Evolutionary conservation across 2,888 invertebrate species (phyloP).

Genomic region (Epirrhoe tristata): DNA sequence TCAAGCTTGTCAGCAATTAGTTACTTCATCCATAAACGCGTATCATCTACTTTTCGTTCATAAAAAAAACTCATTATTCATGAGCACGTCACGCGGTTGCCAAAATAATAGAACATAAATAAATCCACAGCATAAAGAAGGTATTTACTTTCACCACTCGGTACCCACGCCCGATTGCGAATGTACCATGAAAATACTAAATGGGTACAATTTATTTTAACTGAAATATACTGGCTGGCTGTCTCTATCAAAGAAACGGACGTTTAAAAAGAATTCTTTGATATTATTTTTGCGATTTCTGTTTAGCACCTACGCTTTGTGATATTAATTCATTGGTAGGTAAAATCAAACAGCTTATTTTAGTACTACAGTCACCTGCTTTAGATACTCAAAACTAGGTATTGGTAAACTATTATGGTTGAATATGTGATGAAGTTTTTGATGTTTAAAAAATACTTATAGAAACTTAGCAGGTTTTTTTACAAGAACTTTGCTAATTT

Average conservation of each 20-base stretch:
- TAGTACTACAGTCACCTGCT: not conserved
- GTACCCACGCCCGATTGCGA: slow-evolving; percentile 23
- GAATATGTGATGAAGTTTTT: no score
- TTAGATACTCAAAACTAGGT: not conserved
- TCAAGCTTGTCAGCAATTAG: slow-evolving; percentile 1
- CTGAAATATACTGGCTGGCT: slow-evolving; percentile 18
- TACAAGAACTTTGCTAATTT: no score
- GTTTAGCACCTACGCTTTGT: slow-evolving; percentile 9
- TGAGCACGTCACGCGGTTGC: slow-evolving; percentile 12
- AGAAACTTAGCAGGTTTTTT: no score
- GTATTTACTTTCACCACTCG: slow-evolving; percentile 26
- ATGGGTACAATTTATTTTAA: slow-evolving; percentile 33
- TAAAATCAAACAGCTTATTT: not conserved
- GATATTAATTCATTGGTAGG: not conserved
- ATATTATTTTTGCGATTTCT: slow-evolving; percentile 3
- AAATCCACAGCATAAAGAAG: slow-evolving; percentile 35
- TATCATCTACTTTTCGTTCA: not conserved
- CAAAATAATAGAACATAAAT: slow-evolving; percentile 33
- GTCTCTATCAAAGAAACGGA: slow-evolving; percentile 18
- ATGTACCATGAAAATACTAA: slow-evolving; percentile 26
- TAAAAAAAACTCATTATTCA: slow-evolving; percentile 25
- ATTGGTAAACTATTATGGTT: no score
- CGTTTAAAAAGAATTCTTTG: not conserved
- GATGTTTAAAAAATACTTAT: no score
- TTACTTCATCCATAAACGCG: not conserved